Percentiles rank a stretch among this genome's conserved stretches.
These are phyloP conservation scores for Tonatia bakeri DNA, from an alignment of 2,113 vertebrate genomes.

Conservation along the genomic window DNA sequence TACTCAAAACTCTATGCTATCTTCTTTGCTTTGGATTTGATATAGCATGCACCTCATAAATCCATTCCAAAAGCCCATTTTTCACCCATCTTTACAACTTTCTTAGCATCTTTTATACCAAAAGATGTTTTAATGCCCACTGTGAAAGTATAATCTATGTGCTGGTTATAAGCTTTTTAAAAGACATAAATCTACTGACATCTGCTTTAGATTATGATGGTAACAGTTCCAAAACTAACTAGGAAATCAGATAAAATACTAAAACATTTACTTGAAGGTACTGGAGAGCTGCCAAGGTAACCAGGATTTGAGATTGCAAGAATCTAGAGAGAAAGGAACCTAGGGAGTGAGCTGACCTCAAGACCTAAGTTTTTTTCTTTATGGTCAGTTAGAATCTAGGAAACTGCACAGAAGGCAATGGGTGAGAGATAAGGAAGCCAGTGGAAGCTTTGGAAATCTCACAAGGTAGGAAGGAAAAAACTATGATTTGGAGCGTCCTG, in stretches of 20 bases:
- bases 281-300: conserved; percentile 46
- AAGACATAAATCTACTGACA: conserved; percentile 38
- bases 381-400: neutral
- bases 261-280: conserved; percentile 47
- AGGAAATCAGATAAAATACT: conserved; percentile 61
- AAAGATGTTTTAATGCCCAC: conserved; percentile 39
- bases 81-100: neutral
- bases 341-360: neutral
- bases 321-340: neutral
- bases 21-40: neutral
- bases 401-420: neutral
- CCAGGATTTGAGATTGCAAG: neutral
- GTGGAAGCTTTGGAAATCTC: neutral
- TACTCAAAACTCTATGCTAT: neutral
- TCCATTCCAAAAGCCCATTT: neutral
- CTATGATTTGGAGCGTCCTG: neutral
- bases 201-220: conserved; percentile 50
- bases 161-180: conserved; percentile 34
- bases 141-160: conserved; percentile 24
- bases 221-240: conserved; percentile 57
- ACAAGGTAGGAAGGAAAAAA: neutral
- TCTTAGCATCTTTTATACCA: conserved; percentile 15
- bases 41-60: neutral
- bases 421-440: neutral
- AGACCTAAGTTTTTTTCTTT: neutral